Base-by-base conservation (phyloP, 2,888 invertebrate genomes). In the Tethea ocularis region DNA sequence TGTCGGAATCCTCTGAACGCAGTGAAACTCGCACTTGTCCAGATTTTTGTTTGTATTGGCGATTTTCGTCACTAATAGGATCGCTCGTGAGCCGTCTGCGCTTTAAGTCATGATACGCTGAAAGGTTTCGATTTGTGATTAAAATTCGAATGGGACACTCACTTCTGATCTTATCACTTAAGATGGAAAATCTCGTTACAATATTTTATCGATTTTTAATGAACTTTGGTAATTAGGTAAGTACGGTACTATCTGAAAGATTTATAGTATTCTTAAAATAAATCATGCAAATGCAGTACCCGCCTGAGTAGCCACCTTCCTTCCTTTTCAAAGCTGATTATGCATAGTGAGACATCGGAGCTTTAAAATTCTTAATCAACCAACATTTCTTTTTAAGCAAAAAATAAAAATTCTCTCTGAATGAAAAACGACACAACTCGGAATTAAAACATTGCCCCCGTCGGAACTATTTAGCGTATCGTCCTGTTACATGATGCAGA, bases 21-120 rank as follows among this genome's bases (percentile, higher is more conserved):
- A 46, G 20, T 10, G 20, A 46, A 20, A 10, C 20, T 17, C n/a
- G 8, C 20, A 7, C 46, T 20, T 29, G 52, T 17, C 10, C 22
- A 2, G 13, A 69, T 63, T 76, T 82, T 84, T 84, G 74, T 78
- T 82, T 75, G 75, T 76, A 56, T 78, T 80, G 75, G 67, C 75
- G 75, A 81, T 81, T 81, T 83, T 80, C 71, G 70, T 71, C 69
- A 72, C 78, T 84, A 82, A 83, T 83, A 79, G 77, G 75, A 78
- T 77, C 70, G 67, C 64, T 68, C 20, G 46, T 20, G 10, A 46
- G 46, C 20, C 63, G 38, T n/a, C 38, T 38, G 38, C 69, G 64
- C 64, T 59, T 60, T 58, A 64, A 67, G 70, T 74, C 74, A 74
- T 72, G 63, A 64, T 71, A 64, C 64, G 60, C 58, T 51, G 46